phyloP scores from a whole-genome alignment of 64 coral and sea anemone genomes.

The Montipora foliosa region DNA sequence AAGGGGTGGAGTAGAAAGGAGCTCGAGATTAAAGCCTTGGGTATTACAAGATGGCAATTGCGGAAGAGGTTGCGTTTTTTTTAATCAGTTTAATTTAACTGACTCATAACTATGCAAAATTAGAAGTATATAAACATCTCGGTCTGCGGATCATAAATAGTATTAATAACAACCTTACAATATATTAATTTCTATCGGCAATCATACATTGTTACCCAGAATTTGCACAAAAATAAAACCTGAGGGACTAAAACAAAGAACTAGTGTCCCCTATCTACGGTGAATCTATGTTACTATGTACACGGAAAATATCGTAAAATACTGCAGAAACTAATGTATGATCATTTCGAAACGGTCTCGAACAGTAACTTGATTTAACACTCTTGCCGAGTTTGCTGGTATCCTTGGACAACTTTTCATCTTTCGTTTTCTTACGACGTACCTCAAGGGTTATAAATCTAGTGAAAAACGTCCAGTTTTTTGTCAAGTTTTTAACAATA shows the following conservation, averaged over 20 bases:
- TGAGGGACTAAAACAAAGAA: no score
- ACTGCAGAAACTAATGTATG: no score
- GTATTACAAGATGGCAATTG: background rate
- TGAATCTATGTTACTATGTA: no score
- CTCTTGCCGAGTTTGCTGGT: no score
- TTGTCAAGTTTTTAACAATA: background rate
- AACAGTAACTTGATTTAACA: no score
- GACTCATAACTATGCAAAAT: background rate
- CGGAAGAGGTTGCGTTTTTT: background rate
- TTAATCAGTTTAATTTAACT: background rate
- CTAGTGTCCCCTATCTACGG: no score
- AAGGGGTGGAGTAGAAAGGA: no score
- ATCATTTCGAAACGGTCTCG: no score
- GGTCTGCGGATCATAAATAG: background rate
- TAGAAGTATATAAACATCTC: background rate
- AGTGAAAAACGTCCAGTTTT: background rate
- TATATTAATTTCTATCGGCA: background rate
- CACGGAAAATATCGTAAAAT: no score
- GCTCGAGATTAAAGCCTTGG: background rate
- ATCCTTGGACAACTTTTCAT: no score
- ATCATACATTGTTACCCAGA: background rate
- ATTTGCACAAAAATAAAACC: background rate
- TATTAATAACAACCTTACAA: background rate
- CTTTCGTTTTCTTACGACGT: no score
- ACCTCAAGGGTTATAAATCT: no score